These are phyloP conservation scores for Sylvietta virens DNA, from an alignment of 2,113 vertebrate genomes.

Conservation along the genomic window DNA sequence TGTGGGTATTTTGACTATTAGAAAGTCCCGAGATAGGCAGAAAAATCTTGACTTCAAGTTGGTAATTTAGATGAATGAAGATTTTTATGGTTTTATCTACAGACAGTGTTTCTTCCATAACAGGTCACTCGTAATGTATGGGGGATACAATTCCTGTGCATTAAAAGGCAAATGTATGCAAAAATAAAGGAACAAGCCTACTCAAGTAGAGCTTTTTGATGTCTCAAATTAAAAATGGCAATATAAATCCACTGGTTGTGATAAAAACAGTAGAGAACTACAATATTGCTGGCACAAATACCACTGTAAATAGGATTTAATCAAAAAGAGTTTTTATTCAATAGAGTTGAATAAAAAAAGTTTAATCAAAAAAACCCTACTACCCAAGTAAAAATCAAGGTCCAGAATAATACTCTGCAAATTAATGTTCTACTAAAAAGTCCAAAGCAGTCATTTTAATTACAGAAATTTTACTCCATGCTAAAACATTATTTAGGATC, in stretches of 20 bases:
- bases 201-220: background rate
- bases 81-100: background rate
- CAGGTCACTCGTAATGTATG: background rate
- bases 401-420: background rate
- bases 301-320: background rate
- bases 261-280: background rate
- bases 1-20: background rate
- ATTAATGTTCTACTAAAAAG: background rate
- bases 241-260: background rate
- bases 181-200: background rate
- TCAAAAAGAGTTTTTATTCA: background rate
- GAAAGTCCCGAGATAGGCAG: background rate
- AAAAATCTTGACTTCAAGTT: background rate
- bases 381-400: background rate
- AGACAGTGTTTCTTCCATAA: background rate
- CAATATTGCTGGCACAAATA: background rate
- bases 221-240: background rate
- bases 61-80: background rate
- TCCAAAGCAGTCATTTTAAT: background rate
- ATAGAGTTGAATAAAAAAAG: too few species aligned
- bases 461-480: background rate
- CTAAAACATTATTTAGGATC: background rate
- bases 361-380: rapidly evolving
- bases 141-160: background rate
- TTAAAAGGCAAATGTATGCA: background rate